Evolutionary conservation across 2,797 vertebrate species (phyloP), one percentile per base, ranked within the genome.

Genomic region (Sarcophilus harrisii): DNA sequence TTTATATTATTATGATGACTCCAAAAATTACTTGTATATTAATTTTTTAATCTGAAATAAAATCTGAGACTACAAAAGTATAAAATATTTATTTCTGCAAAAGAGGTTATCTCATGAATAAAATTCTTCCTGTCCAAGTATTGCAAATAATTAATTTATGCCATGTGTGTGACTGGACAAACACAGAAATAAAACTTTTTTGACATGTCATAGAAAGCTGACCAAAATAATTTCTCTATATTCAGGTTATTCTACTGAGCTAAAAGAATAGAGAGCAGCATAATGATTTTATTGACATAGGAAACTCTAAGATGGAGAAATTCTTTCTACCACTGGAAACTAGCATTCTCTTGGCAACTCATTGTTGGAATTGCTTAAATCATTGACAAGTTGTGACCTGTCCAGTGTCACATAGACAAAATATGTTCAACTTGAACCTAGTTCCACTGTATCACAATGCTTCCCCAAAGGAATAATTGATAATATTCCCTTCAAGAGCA

Each of bases 81-180:
- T 54, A 93, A 97, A 97, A 94, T 90, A 95, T 28, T 60, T 96
- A 91, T 98, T 96, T 95, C 89, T 96, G 90, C 93, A 96, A 97
- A 95, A 95, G 91, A 2, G 0, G 95, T 96, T 97, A 94, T 96
- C 91, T 98, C 96, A 97, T 97, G 95, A 97, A 94, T 96, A 97
- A 97, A 96, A 93, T 5, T 4, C 57, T 92, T 96, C 97, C 94
- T 96, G 81, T 95, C 58, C 94, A 52, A 96, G 12, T 96, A 97
- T 90, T 97, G 92, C 97, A 97, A 98, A 98, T 97, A 97, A 97
- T 90, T 97, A 97, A 97, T 97, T 93, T 94, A 96, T 94, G 96
- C 94, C 95, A 97, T 94, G 93, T 98, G 73, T 96, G 94, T 97
- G 91, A 57, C 93, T 97, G 45, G 57, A 94, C 89, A 95, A 97